These are phyloP conservation scores for Rhynchophorus ferrugineus DNA, from an alignment of 1,140 invertebrate species.

Conservation along the genomic window DNA sequence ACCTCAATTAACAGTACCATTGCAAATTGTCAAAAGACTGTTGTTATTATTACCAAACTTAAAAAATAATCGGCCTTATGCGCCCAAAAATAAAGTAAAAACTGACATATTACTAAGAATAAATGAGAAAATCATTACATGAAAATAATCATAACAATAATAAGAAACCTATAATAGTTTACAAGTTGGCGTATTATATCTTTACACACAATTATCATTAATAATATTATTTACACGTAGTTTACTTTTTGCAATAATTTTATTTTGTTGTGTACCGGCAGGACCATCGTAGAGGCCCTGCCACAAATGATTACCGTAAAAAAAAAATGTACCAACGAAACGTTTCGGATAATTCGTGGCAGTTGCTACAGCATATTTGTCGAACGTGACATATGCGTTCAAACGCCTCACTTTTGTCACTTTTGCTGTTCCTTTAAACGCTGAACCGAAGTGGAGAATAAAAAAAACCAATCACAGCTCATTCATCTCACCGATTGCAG, in stretches of 20 bases:
- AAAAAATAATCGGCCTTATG: slow-evolving; percentile 22
- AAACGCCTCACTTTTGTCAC: too few species aligned
- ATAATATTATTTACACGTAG: background rate
- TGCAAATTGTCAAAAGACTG: slow-evolving; percentile 16
- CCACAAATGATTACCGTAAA: too few species aligned
- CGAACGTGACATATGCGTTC: too few species aligned
- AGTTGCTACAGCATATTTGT: background rate
- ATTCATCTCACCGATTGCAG: slow-evolving; percentile 6
- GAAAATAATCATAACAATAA: slow-evolving; percentile 16
- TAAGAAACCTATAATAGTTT: slow-evolving; percentile 21
- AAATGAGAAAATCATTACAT: slow-evolving; percentile 28
- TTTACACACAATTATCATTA: slow-evolving; percentile 11
- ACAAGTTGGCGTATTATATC: slow-evolving; percentile 16
- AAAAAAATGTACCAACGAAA: too few species aligned
- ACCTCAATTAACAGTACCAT: slow-evolving; percentile 25
- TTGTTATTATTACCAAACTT: slow-evolving; percentile 25
- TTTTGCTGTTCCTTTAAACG: too few species aligned
- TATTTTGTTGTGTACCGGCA: too few species aligned
- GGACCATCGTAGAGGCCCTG: too few species aligned
- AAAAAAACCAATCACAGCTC: slow-evolving; percentile 9
- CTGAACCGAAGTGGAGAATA: too few species aligned
- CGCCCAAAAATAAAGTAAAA: slow-evolving; percentile 20
- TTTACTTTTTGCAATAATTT: background rate
- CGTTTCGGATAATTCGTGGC: too few species aligned
- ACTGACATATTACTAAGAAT: slow-evolving; percentile 26